Conservation (phyloP, 2,113 vertebrate genomes). For the Rhagologus leucostigma region DNA sequence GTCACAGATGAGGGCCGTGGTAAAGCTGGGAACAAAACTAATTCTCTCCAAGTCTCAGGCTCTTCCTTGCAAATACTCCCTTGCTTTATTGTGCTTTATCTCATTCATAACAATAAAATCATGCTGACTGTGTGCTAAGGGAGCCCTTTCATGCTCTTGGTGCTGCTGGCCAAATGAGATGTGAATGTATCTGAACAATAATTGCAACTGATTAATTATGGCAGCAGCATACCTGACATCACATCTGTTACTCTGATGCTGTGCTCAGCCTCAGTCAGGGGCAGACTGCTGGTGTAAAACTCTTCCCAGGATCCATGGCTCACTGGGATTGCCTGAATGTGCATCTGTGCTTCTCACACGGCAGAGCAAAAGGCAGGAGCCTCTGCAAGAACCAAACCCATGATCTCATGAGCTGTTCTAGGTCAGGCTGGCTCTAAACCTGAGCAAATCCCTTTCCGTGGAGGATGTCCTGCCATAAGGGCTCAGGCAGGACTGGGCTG, state of each 20-base stretch:
- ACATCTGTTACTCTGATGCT: not conserved
- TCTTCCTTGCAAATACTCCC: not conserved
- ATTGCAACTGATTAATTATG: not conserved
- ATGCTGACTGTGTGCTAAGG: not conserved
- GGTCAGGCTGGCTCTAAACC: not conserved
- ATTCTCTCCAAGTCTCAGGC: not conserved
- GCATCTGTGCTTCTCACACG: not conserved
- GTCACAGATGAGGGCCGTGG: not conserved
- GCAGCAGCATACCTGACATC: not conserved
- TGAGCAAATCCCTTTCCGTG: not conserved
- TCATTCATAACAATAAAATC: not conserved
- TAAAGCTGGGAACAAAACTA: not conserved
- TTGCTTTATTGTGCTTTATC: not conserved
- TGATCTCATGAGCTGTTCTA: not conserved
- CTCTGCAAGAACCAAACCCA: not conserved
- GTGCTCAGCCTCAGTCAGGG: not conserved
- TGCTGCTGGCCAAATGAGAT: not conserved
- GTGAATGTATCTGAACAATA: not conserved
- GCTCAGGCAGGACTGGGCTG: not conserved
- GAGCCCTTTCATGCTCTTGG: not conserved
- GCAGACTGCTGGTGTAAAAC: not conserved
- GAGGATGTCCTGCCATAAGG: fast-evolving
- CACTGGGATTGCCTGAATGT: not conserved
- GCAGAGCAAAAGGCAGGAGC: not conserved
- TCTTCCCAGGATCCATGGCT: not conserved